Evolutionary conservation across 2,113 vertebrate species (phyloP), one percentile per base, ranked within the genome.

Genomic region (Benitochromis conjunctus): DNA sequence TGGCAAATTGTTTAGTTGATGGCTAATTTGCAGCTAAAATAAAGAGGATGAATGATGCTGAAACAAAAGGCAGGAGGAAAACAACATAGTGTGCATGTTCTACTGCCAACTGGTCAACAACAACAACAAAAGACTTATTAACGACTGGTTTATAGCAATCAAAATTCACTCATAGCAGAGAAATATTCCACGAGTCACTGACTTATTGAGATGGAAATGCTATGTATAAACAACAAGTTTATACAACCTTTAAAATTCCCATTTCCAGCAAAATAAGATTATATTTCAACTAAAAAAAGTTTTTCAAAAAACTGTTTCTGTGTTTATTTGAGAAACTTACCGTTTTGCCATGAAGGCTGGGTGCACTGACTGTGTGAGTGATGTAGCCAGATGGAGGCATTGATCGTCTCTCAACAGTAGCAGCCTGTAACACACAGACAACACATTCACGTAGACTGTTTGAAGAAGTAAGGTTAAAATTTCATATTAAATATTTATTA

Each of bases 281-380:
- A 55, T 24, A 55, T 6, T 21, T 24, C 10, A 55, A 24, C 9
- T 24, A 55, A 21, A 24, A 11, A 3, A 19, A 29, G 3, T 38
- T 34, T 34, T 31, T 31, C 4, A 31, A 31, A 31, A 31, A 7
- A 56, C 38, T 26, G 11, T 79, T 60, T 7, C 14, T 11, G 29
- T 31, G 16, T 8, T 8, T 29, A 31, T 78, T 16, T n/a, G 19
- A 74, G 2, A 66, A 89, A 91, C 97, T 92, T 96, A 99, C 98
- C 96, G 98, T 99, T 96, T 99, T 99, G 48, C 98, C 98, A 2
- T 99, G 98, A 80, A 99, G 95, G 94, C 98, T 99, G 87, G 98
- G 98, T 1, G 98, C 97, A 3, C 98, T 99, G 93, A 99, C 98
- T 0, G 98, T 99, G 92, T 99, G 98, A 0, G 98, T 99, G 96